These are phyloP conservation scores for Drosophila eugracilis DNA, from an alignment of 1,140 invertebrate genomes.

Conservation along the genomic window DNA sequence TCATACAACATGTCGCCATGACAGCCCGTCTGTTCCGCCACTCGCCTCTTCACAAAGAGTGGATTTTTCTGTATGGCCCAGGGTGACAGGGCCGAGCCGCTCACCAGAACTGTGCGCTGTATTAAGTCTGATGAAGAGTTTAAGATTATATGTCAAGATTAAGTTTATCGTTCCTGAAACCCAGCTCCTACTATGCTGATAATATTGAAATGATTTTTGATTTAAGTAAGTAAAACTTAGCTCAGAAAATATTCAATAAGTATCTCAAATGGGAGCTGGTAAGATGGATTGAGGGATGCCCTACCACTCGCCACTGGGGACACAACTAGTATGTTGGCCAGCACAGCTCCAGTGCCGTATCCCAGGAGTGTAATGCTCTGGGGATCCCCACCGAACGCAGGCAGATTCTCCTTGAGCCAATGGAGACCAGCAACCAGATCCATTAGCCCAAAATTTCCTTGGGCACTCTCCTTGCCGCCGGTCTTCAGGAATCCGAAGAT, in stretches of 20 bases:
- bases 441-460: constrained; percentile 98
- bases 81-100: constrained; percentile 96
- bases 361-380: constrained; percentile 95
- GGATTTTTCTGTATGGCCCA: constrained; percentile 97
- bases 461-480: constrained; percentile 92
- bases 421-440: constrained; percentile 97
- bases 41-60: constrained; percentile 90
- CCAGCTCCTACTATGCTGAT: too few relatives aligned
- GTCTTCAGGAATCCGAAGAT: constrained; percentile 98
- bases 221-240: too few relatives aligned
- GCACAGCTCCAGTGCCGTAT: constrained; percentile 96
- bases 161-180: too few relatives aligned
- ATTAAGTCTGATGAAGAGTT: constrained; percentile 88
- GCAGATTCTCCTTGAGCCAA: constrained; percentile 96
- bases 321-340: constrained; percentile 97
- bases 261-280: background rate
- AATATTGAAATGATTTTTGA: too few relatives aligned
- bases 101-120: constrained; percentile 95
- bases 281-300: constrained; percentile 1
- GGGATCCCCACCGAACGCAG: constrained; percentile 95
- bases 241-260: background rate
- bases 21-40: constrained; percentile 92
- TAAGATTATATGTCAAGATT: background rate
- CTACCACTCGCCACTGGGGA: constrained; percentile 96
- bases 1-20: constrained; percentile 91